Conservation (phyloP, 2,888 invertebrate species). For the Trichogramma dendrolimi region DNA sequence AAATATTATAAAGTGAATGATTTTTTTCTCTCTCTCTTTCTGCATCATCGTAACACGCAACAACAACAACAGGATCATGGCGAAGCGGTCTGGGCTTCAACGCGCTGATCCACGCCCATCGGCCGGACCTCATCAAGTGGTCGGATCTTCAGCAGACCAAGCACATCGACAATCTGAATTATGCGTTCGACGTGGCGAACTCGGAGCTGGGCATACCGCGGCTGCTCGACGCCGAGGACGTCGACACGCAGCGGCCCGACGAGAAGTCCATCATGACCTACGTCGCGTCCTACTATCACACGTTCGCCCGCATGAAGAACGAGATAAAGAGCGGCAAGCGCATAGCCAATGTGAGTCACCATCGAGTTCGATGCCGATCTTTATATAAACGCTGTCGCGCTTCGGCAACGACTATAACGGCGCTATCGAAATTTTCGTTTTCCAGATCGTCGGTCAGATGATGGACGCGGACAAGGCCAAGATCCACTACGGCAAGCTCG, state of each 20-base stretch:
- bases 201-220: conserved; percentile 88
- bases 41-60: too few species aligned
- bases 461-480: conserved; percentile 93
- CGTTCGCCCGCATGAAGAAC: conserved; percentile 98
- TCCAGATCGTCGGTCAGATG: conserved; percentile 92
- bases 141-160: conserved; percentile 71
- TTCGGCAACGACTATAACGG: neutral
- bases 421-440: conserved; percentile 16
- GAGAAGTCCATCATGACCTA: conserved; percentile 99
- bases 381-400: neutral
- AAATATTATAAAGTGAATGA: too few species aligned
- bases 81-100: conserved; percentile 95
- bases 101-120: conserved; percentile 95
- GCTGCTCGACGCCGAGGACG: conserved; percentile 93
- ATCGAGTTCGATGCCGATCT: neutral
- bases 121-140: conserved; percentile 93
- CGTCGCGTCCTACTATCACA: conserved; percentile 98
- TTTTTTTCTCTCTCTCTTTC: too few species aligned
- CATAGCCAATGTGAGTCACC: conserved; percentile 82
- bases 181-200: conserved; percentile 94
- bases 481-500: conserved; percentile 76
- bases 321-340: conserved; percentile 96
- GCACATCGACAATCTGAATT: conserved; percentile 93
- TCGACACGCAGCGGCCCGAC: conserved; percentile 89
- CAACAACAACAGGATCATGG: conserved; percentile 76